These are phyloP conservation scores for Drosophila siamana DNA, from an alignment of 2,888 invertebrate species.

Conservation along the genomic window DNA sequence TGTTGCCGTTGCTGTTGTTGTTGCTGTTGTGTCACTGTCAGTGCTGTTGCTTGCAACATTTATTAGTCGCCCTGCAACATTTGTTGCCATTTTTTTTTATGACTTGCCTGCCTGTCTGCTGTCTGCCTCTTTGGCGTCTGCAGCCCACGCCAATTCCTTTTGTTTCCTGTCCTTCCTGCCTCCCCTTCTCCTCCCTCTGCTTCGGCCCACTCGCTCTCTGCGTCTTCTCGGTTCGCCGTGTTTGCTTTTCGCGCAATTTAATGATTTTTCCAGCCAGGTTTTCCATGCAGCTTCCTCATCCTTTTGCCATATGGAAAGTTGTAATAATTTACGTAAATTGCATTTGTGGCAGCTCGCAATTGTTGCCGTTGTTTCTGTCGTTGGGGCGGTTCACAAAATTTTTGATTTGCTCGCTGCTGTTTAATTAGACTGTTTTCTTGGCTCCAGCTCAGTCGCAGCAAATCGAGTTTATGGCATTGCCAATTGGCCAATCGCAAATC, in stretches of 20 bases:
- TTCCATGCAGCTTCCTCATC: slow-evolving; percentile 39
- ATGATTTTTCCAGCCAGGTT: slow-evolving; percentile 55
- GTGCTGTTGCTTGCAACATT: slow-evolving; percentile 57
- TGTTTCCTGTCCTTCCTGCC: slow-evolving; percentile 2
- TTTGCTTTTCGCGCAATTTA: slow-evolving; percentile 45
- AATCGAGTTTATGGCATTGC: slow-evolving; percentile 59
- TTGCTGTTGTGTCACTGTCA: slow-evolving; percentile 38
- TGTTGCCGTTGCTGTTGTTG: slow-evolving; percentile 41
- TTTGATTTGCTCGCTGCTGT: slow-evolving; percentile 56
- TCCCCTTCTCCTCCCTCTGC: not conserved
- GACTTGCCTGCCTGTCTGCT: too few species aligned
- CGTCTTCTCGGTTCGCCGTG: slow-evolving; percentile 35
- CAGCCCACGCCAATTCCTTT: slow-evolving; percentile 55
- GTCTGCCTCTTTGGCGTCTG: not conserved
- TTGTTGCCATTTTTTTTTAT: slow-evolving; percentile 77
- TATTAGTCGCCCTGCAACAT: slow-evolving; percentile 74
- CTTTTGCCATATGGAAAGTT: slow-evolving; percentile 72
- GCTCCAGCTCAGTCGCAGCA: slow-evolving; percentile 31
- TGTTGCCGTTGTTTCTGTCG: slow-evolving; percentile 31
- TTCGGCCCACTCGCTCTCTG: slow-evolving; percentile 19
- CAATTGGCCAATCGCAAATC: slow-evolving; percentile 44
- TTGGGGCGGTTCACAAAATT: slow-evolving; percentile 52
- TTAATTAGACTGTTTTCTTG: slow-evolving; percentile 73
- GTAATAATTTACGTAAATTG: slow-evolving; percentile 78
- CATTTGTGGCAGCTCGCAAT: slow-evolving; percentile 56